Conservation (phyloP, 37 sponge, comb jelly and placozoan genomes). For the Amphimedon queenslandica region DNA sequence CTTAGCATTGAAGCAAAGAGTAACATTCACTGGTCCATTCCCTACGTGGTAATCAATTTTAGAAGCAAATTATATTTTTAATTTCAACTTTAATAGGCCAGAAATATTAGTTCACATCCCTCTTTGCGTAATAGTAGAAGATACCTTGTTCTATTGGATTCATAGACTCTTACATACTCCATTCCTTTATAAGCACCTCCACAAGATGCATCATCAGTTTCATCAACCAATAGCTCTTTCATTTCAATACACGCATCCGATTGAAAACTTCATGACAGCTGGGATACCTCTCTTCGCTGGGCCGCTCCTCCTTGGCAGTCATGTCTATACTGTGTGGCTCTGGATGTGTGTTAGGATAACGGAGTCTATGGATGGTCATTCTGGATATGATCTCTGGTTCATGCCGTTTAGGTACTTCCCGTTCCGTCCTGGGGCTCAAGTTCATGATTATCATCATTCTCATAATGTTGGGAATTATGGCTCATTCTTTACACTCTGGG, state of each 20-base stretch:
- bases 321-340: slow-evolving; percentile 47
- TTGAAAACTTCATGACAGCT: slow-evolving; percentile 34
- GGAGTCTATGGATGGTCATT: slow-evolving; percentile 54
- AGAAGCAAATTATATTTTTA: too few relatives aligned
- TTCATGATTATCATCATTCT: slow-evolving; percentile 76
- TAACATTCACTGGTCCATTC: too few relatives aligned
- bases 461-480: slow-evolving; percentile 72
- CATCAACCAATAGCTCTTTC: slow-evolving; percentile 32
- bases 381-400: slow-evolving; percentile 68
- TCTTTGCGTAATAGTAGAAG: slow-evolving; percentile 36
- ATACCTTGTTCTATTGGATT: slow-evolving; percentile 61
- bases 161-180: slow-evolving; percentile 57
- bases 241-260: slow-evolving; percentile 46
- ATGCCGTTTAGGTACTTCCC: slow-evolving; percentile 76
- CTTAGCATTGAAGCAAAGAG: too few relatives aligned
- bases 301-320: slow-evolving; percentile 36
- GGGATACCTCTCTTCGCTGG: slow-evolving; percentile 41
- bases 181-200: slow-evolving; percentile 60
- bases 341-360: slow-evolving; percentile 28
- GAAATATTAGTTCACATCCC: slow-evolving; percentile 28
- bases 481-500: slow-evolving; percentile 65
- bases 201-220: slow-evolving; percentile 65
- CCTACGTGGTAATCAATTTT: too few relatives aligned
- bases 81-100: too few relatives aligned
- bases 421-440: slow-evolving; percentile 62